Evolutionary conservation across 2,113 vertebrate species (phyloP).

Genomic region (Syngnathoides biaculeatus): DNA sequence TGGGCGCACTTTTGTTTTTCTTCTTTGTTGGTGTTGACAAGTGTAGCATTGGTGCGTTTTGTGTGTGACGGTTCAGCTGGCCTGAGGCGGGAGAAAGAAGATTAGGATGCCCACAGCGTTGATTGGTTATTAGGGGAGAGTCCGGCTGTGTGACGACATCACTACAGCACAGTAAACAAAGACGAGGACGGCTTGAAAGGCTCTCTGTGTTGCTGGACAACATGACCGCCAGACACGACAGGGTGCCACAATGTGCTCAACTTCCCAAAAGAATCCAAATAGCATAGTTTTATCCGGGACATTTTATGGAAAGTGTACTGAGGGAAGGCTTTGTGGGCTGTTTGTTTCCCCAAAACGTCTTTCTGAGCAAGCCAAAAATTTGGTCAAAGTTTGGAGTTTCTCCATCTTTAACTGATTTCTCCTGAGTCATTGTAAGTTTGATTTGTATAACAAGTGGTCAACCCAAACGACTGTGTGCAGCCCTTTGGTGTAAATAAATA

Average conservation of each 20-base stretch:
- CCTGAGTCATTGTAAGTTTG: background rate
- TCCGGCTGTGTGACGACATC: conserved; percentile 70
- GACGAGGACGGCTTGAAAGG: conserved; percentile 61
- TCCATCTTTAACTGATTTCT: background rate
- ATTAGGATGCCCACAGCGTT: conserved; percentile 20
- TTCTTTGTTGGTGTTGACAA: conserved; percentile 54
- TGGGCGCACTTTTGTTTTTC: background rate
- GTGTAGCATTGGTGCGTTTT: conserved; percentile 48
- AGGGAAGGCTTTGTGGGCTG: background rate
- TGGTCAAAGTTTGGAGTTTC: background rate
- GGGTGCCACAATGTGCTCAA: background rate
- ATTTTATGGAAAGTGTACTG: background rate
- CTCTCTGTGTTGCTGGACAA: conserved; percentile 62
- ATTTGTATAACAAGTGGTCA: background rate
- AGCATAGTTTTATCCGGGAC: background rate
- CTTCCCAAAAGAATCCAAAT: background rate
- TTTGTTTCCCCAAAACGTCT: background rate
- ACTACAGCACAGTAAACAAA: conserved; percentile 72
- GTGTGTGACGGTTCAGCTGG: conserved; percentile 35
- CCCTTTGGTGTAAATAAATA: background rate
- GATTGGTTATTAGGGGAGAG: conserved; percentile 53
- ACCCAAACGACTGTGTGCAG: background rate
- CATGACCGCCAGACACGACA: conserved; percentile 34
- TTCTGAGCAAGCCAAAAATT: background rate
- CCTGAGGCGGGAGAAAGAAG: conserved; percentile 16